A percentile compares a stretch with the other conserved stretches of the same genome.
Conservation (phyloP, 2,113 vertebrate genomes). For the Rhadina sibilatrix region DNA sequence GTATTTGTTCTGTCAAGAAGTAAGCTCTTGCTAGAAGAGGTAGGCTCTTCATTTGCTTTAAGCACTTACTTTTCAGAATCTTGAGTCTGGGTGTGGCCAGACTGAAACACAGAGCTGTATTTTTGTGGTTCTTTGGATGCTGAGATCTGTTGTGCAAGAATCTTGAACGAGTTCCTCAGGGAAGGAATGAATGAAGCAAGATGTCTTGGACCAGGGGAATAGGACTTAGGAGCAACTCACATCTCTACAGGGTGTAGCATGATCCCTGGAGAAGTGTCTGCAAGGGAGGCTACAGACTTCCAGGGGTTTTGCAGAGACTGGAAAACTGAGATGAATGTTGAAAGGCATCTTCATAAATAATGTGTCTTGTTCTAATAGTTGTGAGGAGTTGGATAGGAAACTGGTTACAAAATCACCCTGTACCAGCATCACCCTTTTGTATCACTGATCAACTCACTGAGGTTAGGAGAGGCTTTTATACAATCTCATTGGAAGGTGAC, state of each 20-base stretch:
- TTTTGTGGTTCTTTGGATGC: conserved; percentile 18
- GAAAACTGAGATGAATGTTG: background rate
- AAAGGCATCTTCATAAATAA: background rate
- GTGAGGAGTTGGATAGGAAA: background rate
- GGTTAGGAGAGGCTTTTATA: background rate
- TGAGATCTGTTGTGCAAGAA: conserved; percentile 45
- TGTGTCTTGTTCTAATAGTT: background rate
- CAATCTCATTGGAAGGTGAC: background rate
- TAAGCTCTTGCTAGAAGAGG: background rate
- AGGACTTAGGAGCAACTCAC: background rate
- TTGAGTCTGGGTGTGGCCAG: background rate
- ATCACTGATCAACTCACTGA: background rate
- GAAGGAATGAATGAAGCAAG: conserved; percentile 35
- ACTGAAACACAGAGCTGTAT: background rate
- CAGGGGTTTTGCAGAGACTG: background rate
- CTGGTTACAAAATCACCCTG: background rate
- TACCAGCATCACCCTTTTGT: background rate
- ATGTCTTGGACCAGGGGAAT: background rate
- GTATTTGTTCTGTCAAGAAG: background rate
- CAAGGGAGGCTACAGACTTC: background rate
- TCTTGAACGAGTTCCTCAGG: conserved; percentile 17
- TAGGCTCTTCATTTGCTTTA: background rate
- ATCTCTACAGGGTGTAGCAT: background rate
- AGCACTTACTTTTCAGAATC: conserved; percentile 4
- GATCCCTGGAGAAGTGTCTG: background rate